These are phyloP conservation scores for Pogonocherus hispidulus DNA, from an alignment of 2,888 invertebrate genomes.

Conservation along the genomic window DNA sequence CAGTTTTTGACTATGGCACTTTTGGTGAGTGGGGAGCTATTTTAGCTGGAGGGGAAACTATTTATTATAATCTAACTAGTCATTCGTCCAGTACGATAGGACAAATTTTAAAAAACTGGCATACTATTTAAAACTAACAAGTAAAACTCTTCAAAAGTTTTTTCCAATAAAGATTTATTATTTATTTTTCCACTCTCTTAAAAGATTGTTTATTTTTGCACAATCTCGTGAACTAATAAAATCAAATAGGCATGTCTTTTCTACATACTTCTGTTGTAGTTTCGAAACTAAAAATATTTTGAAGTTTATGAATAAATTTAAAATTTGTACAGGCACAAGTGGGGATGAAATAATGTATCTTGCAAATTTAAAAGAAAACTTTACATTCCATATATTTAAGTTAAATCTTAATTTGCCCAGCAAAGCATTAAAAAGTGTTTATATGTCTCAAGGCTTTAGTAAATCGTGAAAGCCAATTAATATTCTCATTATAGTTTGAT, in stretches of 20 bases:
- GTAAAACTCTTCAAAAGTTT: slow-evolving; percentile 40
- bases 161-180: slow-evolving; percentile 37
- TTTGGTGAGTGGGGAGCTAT: slow-evolving; percentile 71
- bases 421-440: too few species aligned
- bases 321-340: neutral
- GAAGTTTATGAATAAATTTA: neutral
- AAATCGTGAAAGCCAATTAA: too few species aligned
- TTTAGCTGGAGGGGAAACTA: slow-evolving; percentile 69
- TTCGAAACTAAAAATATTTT: neutral
- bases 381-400: too few species aligned
- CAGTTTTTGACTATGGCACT: slow-evolving; percentile 71
- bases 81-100: slow-evolving; percentile 66
- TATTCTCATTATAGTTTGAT: too few species aligned
- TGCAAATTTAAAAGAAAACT: too few species aligned
- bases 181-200: slow-evolving; percentile 44
- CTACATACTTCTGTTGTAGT: neutral
- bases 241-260: slow-evolving; percentile 7
- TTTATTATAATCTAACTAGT: slow-evolving; percentile 67
- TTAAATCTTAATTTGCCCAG: too few species aligned
- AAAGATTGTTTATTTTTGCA: slow-evolving; percentile 37
- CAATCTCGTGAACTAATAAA: slow-evolving; percentile 22
- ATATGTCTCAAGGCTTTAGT: too few species aligned
- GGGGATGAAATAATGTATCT: too few species aligned
- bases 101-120: slow-evolving; percentile 68
- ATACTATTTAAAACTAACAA: slow-evolving; percentile 1